Evolutionary conservation across 1,140 invertebrate genomes (phyloP).

Genomic region (Calephelis nemesis): DNA sequence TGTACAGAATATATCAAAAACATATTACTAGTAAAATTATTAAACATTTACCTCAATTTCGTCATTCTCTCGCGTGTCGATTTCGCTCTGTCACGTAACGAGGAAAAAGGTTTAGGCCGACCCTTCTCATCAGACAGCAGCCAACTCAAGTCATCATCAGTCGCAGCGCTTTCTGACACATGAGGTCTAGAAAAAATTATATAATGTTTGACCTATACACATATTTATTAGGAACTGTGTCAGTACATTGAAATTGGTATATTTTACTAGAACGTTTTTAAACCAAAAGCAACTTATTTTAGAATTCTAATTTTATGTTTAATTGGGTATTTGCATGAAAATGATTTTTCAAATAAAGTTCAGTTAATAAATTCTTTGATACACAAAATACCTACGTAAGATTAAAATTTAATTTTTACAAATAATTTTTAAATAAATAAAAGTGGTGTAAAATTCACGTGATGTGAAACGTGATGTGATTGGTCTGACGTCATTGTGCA

Average conservation of each 20-base stretch:
- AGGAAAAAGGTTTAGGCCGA: slow-evolving; percentile 59
- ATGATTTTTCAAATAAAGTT: too few species aligned
- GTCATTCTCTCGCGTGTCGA: slow-evolving; percentile 56
- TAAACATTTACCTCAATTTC: slow-evolving; percentile 51
- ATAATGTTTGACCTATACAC: slow-evolving; percentile 12
- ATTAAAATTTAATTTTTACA: too few species aligned
- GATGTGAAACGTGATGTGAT: too few species aligned
- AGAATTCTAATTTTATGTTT: background rate
- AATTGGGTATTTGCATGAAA: too few species aligned
- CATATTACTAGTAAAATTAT: background rate
- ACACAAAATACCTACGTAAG: too few species aligned
- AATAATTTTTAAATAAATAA: too few species aligned
- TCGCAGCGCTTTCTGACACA: slow-evolving; percentile 63
- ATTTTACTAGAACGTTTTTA: too few species aligned
- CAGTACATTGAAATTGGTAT: background rate
- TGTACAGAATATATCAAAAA: too few species aligned
- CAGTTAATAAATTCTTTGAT: too few species aligned
- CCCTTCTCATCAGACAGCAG: slow-evolving; percentile 51
- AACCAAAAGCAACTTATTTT: too few species aligned
- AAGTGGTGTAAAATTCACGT: too few species aligned
- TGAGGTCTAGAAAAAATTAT: slow-evolving; percentile 46
- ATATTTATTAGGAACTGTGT: background rate
- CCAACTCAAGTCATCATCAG: slow-evolving; percentile 65
- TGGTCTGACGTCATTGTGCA: too few species aligned
- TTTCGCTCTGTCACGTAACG: slow-evolving; percentile 56